A percentile compares a stretch with the other conserved stretches of the same genome.
phyloP scores from a whole-genome alignment of 2,888 invertebrate species.

The Scaptomyza caliginosa region DNA sequence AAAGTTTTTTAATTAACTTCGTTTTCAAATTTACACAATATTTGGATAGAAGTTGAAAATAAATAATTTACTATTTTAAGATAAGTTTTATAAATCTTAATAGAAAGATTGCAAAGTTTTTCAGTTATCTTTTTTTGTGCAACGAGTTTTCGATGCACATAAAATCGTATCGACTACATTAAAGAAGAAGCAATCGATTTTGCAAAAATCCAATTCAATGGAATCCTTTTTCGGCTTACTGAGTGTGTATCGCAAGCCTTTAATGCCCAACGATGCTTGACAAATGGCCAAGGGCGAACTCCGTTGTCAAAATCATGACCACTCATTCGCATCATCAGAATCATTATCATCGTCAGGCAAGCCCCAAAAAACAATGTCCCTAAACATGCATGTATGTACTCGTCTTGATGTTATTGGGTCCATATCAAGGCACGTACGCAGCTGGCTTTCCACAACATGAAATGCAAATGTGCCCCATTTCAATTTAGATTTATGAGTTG shows the following conservation, averaged over 20 bases:
- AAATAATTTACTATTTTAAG: not conserved
- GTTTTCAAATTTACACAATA: no score
- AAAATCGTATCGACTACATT: not conserved
- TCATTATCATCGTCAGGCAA: slow-evolving; percentile 34
- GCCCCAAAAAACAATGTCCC: slow-evolving; percentile 12
- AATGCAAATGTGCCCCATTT: slow-evolving; percentile 58
- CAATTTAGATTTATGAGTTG: slow-evolving; percentile 67
- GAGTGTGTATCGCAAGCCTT: slow-evolving; percentile 18
- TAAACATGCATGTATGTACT: not conserved
- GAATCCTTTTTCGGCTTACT: not conserved
- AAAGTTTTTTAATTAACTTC: not conserved
- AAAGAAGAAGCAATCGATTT: slow-evolving; percentile 1
- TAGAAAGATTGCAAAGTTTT: not conserved
- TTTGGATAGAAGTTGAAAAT: no score
- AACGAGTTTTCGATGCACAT: not conserved
- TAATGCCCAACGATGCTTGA: slow-evolving; percentile 36
- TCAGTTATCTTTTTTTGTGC: no score
- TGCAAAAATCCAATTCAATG: slow-evolving; percentile 7
- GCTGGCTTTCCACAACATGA: not conserved
- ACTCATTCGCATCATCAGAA: slow-evolving; percentile 44
- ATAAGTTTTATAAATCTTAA: not conserved
- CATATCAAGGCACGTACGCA: slow-evolving; percentile 33
- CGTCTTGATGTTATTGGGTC: not conserved
- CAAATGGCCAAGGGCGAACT: slow-evolving; percentile 27
- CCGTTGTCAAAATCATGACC: slow-evolving; percentile 36